Percentiles rank a stretch among this genome's conserved stretches.
Evolutionary conservation across 2,113 vertebrate species (phyloP).

Genomic region (Arizona elegans): DNA sequence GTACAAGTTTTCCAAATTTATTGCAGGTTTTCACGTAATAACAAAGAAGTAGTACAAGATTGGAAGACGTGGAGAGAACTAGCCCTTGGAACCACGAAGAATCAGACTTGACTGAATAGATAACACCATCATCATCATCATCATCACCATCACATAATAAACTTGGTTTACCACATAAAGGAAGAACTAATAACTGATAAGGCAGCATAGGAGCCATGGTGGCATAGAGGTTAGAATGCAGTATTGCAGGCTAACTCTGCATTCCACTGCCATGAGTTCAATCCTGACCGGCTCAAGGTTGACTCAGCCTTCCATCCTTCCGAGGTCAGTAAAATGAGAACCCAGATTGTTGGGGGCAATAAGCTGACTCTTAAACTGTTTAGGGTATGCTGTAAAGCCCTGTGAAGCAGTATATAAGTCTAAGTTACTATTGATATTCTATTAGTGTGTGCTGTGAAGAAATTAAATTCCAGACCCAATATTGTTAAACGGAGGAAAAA

Average conservation of each 20-base stretch:
- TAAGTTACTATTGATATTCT: neutral
- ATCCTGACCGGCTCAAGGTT: neutral
- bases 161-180: neutral
- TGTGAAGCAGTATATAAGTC: neutral
- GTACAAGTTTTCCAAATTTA: neutral
- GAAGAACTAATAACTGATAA: neutral
- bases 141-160: neutral
- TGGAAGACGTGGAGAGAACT: neutral
- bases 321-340: neutral
- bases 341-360: neutral
- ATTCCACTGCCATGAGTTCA: neutral
- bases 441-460: neutral
- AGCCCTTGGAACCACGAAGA: neutral
- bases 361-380: neutral
- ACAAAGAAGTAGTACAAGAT: neutral
- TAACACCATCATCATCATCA: neutral
- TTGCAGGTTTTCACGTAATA: neutral
- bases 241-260: neutral
- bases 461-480: neutral
- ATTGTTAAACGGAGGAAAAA: neutral
- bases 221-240: neutral
- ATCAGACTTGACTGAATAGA: neutral
- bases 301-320: neutral
- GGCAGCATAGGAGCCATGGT: neutral
- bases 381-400: neutral